Evolutionary conservation across 2,797 vertebrate genomes (phyloP).

Genomic region (Huso huso): DNA sequence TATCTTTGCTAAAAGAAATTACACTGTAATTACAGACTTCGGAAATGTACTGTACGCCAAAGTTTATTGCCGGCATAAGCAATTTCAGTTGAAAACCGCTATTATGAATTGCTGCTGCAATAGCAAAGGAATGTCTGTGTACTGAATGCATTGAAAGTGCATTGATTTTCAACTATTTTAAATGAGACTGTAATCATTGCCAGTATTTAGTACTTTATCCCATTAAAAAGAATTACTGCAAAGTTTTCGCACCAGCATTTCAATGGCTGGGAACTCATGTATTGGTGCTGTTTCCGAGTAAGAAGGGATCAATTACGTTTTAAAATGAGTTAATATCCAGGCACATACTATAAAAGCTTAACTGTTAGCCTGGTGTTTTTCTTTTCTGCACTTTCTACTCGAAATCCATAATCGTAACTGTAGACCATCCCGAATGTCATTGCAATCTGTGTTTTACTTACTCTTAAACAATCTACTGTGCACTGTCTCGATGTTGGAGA

Average conservation of each 20-base stretch:
- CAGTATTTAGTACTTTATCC: too few species aligned
- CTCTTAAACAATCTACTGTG: background rate
- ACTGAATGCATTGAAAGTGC: conserved; percentile 12
- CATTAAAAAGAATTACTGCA: too few species aligned
- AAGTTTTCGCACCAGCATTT: too few species aligned
- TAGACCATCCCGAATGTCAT: conserved; percentile 17
- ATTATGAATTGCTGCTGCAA: background rate
- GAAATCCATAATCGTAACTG: conserved; percentile 14
- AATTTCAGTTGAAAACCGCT: background rate
- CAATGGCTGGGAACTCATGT: too few species aligned
- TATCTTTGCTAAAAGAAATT: conserved; percentile 9
- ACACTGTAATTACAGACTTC: conserved; percentile 4
- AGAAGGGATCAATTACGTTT: background rate
- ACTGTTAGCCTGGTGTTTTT: conserved; percentile 2
- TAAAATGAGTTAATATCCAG: conserved; percentile 7
- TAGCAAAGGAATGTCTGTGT: background rate
- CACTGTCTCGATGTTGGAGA: background rate
- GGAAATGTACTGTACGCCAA: background rate
- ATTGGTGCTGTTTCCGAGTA: too few species aligned
- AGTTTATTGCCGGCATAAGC: background rate
- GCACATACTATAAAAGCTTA: conserved; percentile 1
- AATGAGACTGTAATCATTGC: conserved; percentile 23
- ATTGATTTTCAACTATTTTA: conserved; percentile 18
- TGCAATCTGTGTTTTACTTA: conserved; percentile 13
- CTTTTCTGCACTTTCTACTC: conserved; percentile 15